phyloP scores from a whole-genome alignment of 2,888 invertebrate species.

The Andrena flavipes region DNA sequence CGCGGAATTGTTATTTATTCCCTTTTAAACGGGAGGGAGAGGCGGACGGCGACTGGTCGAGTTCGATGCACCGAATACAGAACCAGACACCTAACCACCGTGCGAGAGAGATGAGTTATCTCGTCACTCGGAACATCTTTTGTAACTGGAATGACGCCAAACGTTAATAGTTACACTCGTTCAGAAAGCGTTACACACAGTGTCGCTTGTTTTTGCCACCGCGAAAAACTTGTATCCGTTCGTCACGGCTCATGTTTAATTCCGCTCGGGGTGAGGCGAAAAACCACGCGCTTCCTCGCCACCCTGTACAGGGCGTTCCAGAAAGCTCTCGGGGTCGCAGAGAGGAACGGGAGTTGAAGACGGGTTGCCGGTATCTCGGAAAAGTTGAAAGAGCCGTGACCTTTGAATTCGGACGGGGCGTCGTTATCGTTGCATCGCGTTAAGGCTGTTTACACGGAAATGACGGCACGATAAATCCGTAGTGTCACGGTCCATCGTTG shows the following conservation, averaged over 20 bases:
- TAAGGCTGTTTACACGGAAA: conserved; percentile 72
- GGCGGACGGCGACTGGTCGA: background rate
- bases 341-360: no score
- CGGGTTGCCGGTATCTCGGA: background rate
- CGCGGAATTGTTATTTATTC: conserved; percentile 18
- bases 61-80: conserved; percentile 4
- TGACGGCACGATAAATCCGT: conserved; percentile 72
- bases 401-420: conserved; percentile 18
- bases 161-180: conserved; percentile 55
- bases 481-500: conserved; percentile 69
- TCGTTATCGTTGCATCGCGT: conserved; percentile 53
- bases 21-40: background rate
- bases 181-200: conserved; percentile 30
- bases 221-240: conserved; percentile 4
- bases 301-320: background rate
- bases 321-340: background rate
- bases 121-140: conserved; percentile 42
- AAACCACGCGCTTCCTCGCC: background rate
- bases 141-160: conserved; percentile 53
- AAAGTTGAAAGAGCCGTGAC: background rate
- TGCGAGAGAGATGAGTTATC: conserved; percentile 39
- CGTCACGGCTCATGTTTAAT: background rate
- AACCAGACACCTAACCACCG: conserved; percentile 25
- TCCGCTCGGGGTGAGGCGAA: background rate
- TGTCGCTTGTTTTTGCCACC: conserved; percentile 22